Percentiles rank a stretch among this genome's conserved stretches.
Evolutionary conservation across 2,888 invertebrate species (phyloP).

Genomic region (Thysanoteuthis rhombus): DNA sequence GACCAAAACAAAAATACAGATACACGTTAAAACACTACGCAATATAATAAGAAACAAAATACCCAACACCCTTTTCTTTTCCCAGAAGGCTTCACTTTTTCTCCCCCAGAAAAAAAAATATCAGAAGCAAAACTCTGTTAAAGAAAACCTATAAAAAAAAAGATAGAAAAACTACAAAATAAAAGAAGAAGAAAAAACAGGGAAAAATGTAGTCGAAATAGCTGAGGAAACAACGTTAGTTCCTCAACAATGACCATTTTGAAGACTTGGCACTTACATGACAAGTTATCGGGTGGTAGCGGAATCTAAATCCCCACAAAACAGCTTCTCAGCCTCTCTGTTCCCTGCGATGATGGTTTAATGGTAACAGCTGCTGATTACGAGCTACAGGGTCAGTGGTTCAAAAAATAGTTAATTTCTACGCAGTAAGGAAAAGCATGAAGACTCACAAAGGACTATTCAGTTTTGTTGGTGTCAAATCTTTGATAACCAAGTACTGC

Average conservation of each 20-base stretch:
- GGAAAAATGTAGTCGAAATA: neutral
- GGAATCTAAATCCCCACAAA: neutral
- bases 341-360: neutral
- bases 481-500: neutral
- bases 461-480: too few species aligned
- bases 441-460: neutral
- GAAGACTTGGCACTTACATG: neutral
- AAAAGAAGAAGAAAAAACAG: neutral
- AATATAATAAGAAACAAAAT: neutral
- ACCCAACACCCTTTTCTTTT: neutral
- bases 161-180: neutral
- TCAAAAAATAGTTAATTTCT: neutral
- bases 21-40: neutral
- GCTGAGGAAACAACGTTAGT: neutral
- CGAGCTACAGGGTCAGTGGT: neutral
- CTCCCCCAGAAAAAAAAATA: neutral
- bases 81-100: neutral
- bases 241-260: neutral
- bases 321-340: neutral
- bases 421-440: neutral
- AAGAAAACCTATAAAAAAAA: neutral
- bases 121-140: neutral
- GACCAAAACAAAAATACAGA: conserved; percentile 12
- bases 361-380: neutral
- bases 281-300: neutral